Evolutionary conservation across 2,888 invertebrate species (phyloP).

Genomic region (Leptinotarsa juncta): DNA sequence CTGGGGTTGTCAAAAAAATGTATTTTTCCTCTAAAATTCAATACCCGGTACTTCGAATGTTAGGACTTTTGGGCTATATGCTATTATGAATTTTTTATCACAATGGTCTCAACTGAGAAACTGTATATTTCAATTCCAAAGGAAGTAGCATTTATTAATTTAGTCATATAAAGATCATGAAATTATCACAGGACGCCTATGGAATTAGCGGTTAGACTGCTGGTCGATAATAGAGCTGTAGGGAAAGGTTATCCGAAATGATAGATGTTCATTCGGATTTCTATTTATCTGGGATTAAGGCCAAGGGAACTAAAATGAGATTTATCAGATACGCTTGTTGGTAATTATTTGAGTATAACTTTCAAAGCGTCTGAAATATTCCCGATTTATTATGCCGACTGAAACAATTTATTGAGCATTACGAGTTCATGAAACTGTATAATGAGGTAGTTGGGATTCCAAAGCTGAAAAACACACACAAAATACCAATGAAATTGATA

Average conservation of each 20-base stretch:
- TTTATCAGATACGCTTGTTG: conserved; percentile 36
- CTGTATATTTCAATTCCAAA: no score
- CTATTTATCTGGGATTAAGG: conserved; percentile 41
- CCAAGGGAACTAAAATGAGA: conserved; percentile 35
- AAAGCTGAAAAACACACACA: background rate
- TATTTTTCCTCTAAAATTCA: no score
- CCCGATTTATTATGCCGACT: background rate
- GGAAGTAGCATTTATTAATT: no score
- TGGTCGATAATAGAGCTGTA: conserved; percentile 43
- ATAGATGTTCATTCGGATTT: conserved; percentile 43
- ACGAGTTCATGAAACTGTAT: background rate
- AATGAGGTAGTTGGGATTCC: background rate
- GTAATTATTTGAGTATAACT: conserved; percentile 38
- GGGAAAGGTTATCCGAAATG: conserved; percentile 37
- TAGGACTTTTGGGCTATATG: no score
- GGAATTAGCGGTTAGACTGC: conserved; percentile 18
- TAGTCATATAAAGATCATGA: no score
- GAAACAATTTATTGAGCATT: background rate
- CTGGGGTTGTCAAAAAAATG: no score
- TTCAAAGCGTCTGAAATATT: conserved; percentile 19
- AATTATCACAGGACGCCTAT: background rate
- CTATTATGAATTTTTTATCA: no score
- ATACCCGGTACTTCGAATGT: no score
- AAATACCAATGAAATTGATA: no score
- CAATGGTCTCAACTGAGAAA: no score